Evolutionary conservation across 2,797 vertebrate species (phyloP), one percentile per base, ranked within the genome.

Genomic region (Fistularia commersonii): DNA sequence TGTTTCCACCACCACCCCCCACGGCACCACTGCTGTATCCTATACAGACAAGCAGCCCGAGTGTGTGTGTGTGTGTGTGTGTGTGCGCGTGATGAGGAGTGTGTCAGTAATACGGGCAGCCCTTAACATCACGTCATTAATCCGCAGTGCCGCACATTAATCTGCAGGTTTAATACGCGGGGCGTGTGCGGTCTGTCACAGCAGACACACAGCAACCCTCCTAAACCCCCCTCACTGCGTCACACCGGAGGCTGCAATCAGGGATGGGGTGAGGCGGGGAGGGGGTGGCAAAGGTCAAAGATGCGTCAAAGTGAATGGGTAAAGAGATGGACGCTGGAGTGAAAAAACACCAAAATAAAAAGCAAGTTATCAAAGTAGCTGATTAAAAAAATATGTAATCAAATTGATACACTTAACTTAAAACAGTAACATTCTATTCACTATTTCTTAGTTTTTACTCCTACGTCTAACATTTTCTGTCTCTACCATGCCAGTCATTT

Each of bases 101-200:
- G 48, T 65, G 45, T 61, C 69, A 58, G 62, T 67, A 63, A 64
- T 46, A 64, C 56, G 40, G 51, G 49, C 60, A 51, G 35, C 63
- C 58, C 41, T 45, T 61, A 48, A 67, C 74, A 64, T 57, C 50
- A 38, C 68, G 72, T 72, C 56, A 76, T 75, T 66, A 64, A 75
- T 79, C 63, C 55, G 13, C 11, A 59, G 57, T 1, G 1, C 46
- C 46, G 36, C 42, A 49, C 54, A 65, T 69, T 67, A 38, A 64
- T 74, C 61, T 77, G 14, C 56, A 3, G 49, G 23, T 52, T 66
- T 71, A 66, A 71, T 58, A 63, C 59, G 50, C 1, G 3, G 34
- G 43, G 52, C 48, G 54, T 57, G 56, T 56, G 32, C 57, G 43
- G 55, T 36, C 14, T 64, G 51, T 33, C 32, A 8, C 48, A 45